Evolutionary conservation across 2,113 vertebrate species (phyloP), one percentile per base, ranked within the genome.

Genomic region (Bujurquina vittata): DNA sequence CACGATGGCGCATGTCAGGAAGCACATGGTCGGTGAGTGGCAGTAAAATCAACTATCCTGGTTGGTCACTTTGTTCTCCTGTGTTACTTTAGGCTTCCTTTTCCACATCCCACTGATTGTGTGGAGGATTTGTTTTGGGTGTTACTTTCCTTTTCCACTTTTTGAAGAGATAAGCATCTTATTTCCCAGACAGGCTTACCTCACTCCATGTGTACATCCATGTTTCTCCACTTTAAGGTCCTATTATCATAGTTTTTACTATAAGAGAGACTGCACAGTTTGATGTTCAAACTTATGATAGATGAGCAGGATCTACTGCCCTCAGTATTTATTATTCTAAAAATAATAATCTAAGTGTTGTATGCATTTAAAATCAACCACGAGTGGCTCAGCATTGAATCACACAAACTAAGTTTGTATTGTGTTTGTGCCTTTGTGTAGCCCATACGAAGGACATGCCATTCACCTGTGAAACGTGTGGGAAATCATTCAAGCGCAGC

Each of bases 401-500:
- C 46, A 33, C 37, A 60, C 63, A 76, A 63, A 87, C 29, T 52
- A 75, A 43, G 29, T 18, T 49, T 84, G 23, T 60, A 4, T 59
- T 85, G 46, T 78, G 20, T 76, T 40, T 83, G 37, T 84, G 49
- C 80, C 76, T 80, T 69, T 81, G 29, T 79, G 2, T 59, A 99
- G 98, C 98, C 81, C 98, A 99, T 91, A 99, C 98, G n/a, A 98
- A 99, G 97, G 98, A 99, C 95, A 99, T 99, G 98, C 98, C 98
- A 0, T 99, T 99, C 94, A 99, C 98, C 76, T 99, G 98, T 0
- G 98, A 99, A 95, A 99, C 98, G 11, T 99, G 98, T 0, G 98
- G 98, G 77, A 99, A 99, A 94, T 99, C 98, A 7, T 99, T 99
- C 95, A 99, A 99, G 85, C 97, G 98, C 84, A 99, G 98, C 94